Evolutionary conservation across 2,888 invertebrate genomes (phyloP).

Genomic region (Syrphus vitripennis): DNA sequence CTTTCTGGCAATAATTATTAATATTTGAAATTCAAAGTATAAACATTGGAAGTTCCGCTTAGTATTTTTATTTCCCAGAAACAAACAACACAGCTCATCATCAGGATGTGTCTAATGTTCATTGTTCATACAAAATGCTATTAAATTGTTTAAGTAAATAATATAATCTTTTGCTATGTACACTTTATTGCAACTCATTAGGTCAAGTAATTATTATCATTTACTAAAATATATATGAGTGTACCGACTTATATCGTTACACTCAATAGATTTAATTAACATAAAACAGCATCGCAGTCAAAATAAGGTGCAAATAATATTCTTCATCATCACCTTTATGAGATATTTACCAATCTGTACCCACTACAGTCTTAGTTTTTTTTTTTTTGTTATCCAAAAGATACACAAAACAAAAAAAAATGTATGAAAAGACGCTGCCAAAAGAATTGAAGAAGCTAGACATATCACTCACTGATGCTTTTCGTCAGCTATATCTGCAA

Average conservation of each 20-base stretch:
- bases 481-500: slow-evolving; percentile 35
- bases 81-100: not conserved
- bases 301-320: slow-evolving; percentile 36
- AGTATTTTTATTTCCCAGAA: not conserved
- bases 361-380: slow-evolving; percentile 18
- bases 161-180: not conserved
- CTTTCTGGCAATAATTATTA: not conserved
- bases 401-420: not conserved
- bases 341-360: slow-evolving; percentile 52
- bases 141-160: not conserved
- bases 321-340: slow-evolving; percentile 21
- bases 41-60: not conserved
- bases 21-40: not conserved
- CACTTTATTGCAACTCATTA: slow-evolving; percentile 4
- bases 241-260: not conserved
- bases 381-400: not conserved
- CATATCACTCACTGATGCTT: slow-evolving; percentile 55
- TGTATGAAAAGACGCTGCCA: slow-evolving; percentile 18
- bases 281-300: slow-evolving; percentile 1
- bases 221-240: not conserved
- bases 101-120: not conserved
- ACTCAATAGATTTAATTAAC: slow-evolving; percentile 6
- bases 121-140: not conserved
- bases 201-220: slow-evolving; percentile 29
- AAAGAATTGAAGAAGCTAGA: slow-evolving; percentile 51